Percentiles rank a stretch among this genome's conserved stretches.
These are phyloP conservation scores for Spermophilus dauricus DNA, from an alignment of 2,113 vertebrate species.

Conservation along the genomic window DNA sequence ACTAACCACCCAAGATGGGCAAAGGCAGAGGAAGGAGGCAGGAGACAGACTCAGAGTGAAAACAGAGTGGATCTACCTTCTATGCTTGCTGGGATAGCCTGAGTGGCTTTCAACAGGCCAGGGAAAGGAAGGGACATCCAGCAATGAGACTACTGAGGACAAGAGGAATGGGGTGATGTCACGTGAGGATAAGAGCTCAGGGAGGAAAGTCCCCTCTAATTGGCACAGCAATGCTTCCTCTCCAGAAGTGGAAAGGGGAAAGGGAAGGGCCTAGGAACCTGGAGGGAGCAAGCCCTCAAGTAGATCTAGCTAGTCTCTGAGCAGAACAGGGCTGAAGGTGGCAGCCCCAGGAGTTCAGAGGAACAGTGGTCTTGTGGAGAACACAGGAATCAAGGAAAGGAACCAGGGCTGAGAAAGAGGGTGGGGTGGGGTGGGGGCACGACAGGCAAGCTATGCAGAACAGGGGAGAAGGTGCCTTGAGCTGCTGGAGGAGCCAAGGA, in stretches of 20 bases:
- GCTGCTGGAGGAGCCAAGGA: not conserved
- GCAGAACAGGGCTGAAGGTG: not conserved
- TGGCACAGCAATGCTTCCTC: too few relatives aligned
- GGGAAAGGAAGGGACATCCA: not conserved
- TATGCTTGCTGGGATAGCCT: fast-evolving
- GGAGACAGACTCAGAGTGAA: not conserved
- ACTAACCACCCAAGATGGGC: not conserved
- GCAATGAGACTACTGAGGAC: not conserved
- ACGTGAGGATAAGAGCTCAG: not conserved
- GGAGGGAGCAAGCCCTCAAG: not conserved
- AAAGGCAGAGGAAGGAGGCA: not conserved
- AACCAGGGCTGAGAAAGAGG: not conserved
- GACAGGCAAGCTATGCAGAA: not conserved
- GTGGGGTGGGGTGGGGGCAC: not conserved
- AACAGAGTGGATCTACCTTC: not conserved
- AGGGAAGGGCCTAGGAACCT: not conserved
- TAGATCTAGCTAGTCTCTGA: not conserved
- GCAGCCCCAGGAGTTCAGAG: not conserved
- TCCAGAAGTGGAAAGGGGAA: not conserved
- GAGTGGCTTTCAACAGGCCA: not conserved
- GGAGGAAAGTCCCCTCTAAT: not conserved
- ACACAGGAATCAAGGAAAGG: not conserved
- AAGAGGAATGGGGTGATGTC: fast-evolving
- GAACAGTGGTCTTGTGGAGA: not conserved
- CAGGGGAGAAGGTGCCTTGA: too few relatives aligned